Conservation (phyloP, 2,797 vertebrate genomes). For the Lithobates sylvaticus region DNA sequence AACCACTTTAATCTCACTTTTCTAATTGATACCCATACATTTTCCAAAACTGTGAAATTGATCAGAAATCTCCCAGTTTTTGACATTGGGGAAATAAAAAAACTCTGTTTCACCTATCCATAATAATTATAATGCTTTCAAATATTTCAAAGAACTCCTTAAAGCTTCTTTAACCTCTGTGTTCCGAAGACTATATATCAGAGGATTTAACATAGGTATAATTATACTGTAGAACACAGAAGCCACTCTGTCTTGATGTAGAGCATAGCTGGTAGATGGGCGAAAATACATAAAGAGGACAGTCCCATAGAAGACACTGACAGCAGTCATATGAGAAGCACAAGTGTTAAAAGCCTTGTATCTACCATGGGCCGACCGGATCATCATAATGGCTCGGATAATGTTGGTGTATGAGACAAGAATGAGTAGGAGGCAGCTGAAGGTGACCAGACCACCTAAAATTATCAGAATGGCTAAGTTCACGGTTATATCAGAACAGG, state of each 20-base stretch:
- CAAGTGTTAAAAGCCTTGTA: constrained; percentile 33
- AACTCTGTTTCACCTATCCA: no score
- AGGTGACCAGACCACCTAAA: constrained; percentile 55
- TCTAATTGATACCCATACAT: no score
- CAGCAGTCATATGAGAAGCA: constrained; percentile 19
- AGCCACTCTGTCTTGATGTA: background rate
- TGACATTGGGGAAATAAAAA: no score
- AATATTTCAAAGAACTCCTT: background rate
- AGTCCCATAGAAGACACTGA: constrained; percentile 26
- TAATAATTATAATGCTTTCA: no score
- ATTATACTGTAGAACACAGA: background rate
- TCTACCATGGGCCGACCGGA: background rate
- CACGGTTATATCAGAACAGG: constrained; percentile 65
- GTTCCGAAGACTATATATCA: background rate
- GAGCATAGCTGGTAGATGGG: background rate
- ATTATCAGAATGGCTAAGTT: constrained; percentile 60
- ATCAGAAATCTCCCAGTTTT: no score
- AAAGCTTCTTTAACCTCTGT: background rate
- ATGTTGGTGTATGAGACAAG: constrained; percentile 18
- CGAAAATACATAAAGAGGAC: background rate
- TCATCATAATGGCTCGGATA: constrained; percentile 1
- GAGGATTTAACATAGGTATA: background rate
- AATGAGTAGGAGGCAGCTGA: background rate
- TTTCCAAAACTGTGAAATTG: no score
- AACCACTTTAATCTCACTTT: no score